Evolutionary conservation across 2,797 vertebrate species (phyloP), one percentile per base, ranked within the genome.

Genomic region (Muscicapa comitata): DNA sequence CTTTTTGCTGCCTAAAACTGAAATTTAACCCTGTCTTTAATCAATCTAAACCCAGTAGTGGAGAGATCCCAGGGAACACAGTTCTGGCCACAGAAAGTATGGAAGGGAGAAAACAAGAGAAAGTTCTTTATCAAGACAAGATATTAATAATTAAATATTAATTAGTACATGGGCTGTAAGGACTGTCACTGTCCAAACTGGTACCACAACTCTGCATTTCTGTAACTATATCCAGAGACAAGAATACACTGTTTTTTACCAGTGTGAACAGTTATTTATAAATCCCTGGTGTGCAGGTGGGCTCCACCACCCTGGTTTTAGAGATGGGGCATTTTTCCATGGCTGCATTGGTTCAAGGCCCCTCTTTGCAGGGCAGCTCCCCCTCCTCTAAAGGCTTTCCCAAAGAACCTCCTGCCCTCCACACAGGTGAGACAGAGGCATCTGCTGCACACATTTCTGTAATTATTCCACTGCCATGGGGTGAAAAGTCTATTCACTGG

Each of bases 391-490:
- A 38, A 9, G 61, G 26, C 31, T 71, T 29, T 40, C 48, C 57
- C 59, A 50, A 25, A 40, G 31, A 81, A 37, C 42, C 75, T 50
- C 74, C 40, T 68, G 20, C 40, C 65, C 65, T 53, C 37, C 20
- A 3, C 35, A 20, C 7, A 40, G 48, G 16, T 11, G 24, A 76
- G 28, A 21, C 26, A 71, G 42, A 93, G 23, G 28, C 23, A 48
- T 33, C 40, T 81, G 40, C 58, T 45, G 40, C 35, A 17, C 17
- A 23, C 31, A 20, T 40, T 61, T 50, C 42, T 86, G 4, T 12
- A 24, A 38, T 15, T 25, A 6, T 15, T 38, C 3, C 9, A 18
- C 0, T 42, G 54, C 26, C 2, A 0, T 3, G n/a, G 19, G 18
- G 12, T 66, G 21, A 63, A 59, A 40, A 70, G 13, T 28, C 67